These are phyloP conservation scores for Tolypeutes matacus DNA, from an alignment of 2,797 vertebrate genomes.

Conservation along the genomic window DNA sequence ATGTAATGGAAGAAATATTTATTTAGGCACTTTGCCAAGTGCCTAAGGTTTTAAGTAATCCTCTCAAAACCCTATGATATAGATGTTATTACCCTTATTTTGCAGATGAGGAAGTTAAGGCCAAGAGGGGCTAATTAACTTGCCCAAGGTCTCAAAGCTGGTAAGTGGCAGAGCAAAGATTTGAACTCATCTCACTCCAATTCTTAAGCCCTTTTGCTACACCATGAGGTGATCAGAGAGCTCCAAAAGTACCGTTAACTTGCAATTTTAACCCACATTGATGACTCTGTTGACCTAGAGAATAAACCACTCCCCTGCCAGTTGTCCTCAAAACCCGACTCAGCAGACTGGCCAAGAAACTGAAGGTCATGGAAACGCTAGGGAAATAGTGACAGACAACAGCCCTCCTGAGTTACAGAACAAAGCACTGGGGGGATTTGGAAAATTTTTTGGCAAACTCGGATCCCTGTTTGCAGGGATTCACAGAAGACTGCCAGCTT, in stretches of 20 bases:
- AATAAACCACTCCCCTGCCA: background rate
- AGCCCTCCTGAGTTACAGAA: background rate
- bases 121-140: background rate
- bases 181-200: background rate
- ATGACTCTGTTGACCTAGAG: background rate
- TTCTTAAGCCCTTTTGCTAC: background rate
- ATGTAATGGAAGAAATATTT: background rate
- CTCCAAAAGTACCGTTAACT: background rate
- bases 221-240: background rate
- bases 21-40: background rate
- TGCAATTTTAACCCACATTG: background rate
- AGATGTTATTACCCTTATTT: background rate
- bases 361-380: background rate
- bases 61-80: background rate
- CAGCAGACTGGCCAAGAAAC: background rate
- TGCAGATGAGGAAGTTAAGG: conserved; percentile 3
- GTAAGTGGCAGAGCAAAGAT: background rate
- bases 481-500: background rate
- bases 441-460: background rate
- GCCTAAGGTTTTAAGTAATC: background rate
- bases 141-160: background rate
- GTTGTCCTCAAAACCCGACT: background rate
- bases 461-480: background rate
- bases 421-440: background rate
- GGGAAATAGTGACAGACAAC: background rate